Conservation (phyloP, 2,113 vertebrate genomes). For the Rhegmatorhina hoffmannsi region DNA sequence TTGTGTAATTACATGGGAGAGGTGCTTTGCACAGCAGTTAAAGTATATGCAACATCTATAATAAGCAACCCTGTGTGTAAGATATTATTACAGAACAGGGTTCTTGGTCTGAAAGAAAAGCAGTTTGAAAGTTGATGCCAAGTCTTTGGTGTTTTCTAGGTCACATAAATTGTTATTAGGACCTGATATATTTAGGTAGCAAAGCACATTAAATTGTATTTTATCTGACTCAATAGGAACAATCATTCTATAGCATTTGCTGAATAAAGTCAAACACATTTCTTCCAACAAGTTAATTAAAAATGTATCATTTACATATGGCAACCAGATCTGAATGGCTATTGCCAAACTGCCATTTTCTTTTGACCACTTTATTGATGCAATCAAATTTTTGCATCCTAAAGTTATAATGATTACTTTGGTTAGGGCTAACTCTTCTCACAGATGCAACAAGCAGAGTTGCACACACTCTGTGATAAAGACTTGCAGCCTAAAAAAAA, state of each 20-base stretch:
- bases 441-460: background rate
- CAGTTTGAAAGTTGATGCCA: constrained; percentile 45
- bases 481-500: background rate
- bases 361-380: background rate
- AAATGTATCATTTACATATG: background rate
- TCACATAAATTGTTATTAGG: constrained; percentile 53
- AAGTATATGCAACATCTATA: constrained; percentile 59
- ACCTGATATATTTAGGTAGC: constrained; percentile 24
- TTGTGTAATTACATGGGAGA: constrained; percentile 72
- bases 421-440: background rate
- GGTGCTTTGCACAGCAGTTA: constrained; percentile 60
- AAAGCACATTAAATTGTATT: background rate
- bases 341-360: background rate
- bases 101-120: constrained; percentile 50
- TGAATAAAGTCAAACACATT: constrained; percentile 3
- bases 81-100: constrained; percentile 55
- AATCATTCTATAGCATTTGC: background rate
- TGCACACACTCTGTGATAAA: background rate
- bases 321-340: background rate
- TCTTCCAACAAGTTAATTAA: background rate
- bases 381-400: background rate
- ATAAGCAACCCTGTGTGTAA: constrained; percentile 48
- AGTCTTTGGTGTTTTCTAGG: constrained; percentile 46
- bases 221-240: constrained; percentile 45
- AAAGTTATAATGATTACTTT: background rate